Conservation (phyloP, 2,797 vertebrate species). For the Diceros bicornis region DNA sequence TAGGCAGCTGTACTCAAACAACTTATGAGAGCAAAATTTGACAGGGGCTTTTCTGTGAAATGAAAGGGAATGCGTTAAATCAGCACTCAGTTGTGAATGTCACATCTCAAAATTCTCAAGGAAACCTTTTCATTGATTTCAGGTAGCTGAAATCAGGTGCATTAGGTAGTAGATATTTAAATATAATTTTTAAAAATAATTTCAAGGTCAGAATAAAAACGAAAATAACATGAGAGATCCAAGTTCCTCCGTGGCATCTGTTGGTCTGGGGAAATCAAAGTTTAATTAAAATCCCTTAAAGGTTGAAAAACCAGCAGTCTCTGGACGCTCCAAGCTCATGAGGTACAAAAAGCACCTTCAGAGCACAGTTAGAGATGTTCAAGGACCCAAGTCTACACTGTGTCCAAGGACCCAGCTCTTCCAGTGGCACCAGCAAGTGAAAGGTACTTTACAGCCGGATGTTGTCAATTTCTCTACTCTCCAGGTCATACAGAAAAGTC, state of each 20-base stretch:
- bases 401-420: background rate
- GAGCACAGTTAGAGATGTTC: background rate
- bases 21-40: constrained; percentile 46
- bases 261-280: background rate
- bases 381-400: background rate
- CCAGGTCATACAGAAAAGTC: background rate
- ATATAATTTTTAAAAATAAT: constrained; percentile 37
- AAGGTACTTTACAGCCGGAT: background rate
- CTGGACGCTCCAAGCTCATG: background rate
- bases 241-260: background rate
- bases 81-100: constrained; percentile 29
- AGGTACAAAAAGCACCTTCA: background rate
- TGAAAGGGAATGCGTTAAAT: constrained; percentile 37
- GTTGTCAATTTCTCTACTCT: background rate
- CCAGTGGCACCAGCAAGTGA: background rate
- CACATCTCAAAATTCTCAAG: constrained; percentile 49
- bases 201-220: constrained; percentile 61
- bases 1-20: constrained; percentile 35
- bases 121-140: constrained; percentile 29
- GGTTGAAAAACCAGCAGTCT: background rate
- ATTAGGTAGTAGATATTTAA: constrained; percentile 7
- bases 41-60: constrained; percentile 28
- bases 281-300: background rate
- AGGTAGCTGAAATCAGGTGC: background rate
- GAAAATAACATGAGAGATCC: background rate